These are phyloP conservation scores for Anarrhichthys ocellatus DNA, from an alignment of 2,113 vertebrate genomes.

Conservation along the genomic window DNA sequence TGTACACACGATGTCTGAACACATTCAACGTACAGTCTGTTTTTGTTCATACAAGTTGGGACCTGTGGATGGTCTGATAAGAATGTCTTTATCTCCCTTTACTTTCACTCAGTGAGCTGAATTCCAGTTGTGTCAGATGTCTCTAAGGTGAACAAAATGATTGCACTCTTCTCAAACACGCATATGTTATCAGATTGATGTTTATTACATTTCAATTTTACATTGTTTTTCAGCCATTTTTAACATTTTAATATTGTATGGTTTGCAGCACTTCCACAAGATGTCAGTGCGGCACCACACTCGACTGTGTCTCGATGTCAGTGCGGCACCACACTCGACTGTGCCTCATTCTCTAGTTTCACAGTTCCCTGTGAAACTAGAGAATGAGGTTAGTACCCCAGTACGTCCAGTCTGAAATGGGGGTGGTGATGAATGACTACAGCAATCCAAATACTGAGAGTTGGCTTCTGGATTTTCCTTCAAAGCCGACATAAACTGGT, in stretches of 20 bases:
- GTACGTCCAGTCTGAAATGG: conserved; percentile 3
- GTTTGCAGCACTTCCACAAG: conserved; percentile 47
- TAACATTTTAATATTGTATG: neutral
- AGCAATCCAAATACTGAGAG: neutral
- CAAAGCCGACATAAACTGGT: neutral
- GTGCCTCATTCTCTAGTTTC: too few relatives aligned
- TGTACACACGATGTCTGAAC: neutral
- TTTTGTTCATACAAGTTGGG: neutral
- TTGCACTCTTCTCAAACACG: neutral
- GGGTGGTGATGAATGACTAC: conserved; percentile 2
- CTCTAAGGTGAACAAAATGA: neutral
- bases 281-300: conserved; percentile 56
- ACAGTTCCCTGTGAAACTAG: conserved; percentile 48
- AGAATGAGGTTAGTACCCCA: conserved; percentile 23
- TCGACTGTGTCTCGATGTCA: conserved; percentile 42
- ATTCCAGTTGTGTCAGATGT: neutral
- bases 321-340: conserved; percentile 22
- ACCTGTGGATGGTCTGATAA: neutral
- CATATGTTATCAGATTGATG: neutral
- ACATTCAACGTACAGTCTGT: too few relatives aligned
- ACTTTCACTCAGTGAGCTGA: neutral
- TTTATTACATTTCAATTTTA: neutral
- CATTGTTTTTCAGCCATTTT: neutral
- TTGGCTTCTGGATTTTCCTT: neutral
- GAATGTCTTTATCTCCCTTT: neutral